phyloP scores from a whole-genome alignment of 2,113 vertebrate genomes.

The Platanista minor region DNA sequence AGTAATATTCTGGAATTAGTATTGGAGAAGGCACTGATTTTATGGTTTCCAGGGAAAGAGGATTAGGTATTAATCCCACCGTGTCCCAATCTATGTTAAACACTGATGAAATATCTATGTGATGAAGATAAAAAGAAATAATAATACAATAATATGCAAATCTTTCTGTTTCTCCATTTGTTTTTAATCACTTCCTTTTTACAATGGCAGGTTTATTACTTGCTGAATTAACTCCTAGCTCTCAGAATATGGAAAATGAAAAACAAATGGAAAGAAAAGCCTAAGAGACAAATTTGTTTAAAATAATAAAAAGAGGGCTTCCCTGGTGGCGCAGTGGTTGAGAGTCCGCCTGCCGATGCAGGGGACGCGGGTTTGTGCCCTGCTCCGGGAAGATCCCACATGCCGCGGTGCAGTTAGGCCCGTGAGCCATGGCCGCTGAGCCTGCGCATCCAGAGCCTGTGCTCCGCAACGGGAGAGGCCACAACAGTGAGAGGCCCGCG shows the following conservation, averaged over 20 bases:
- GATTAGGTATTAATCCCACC: too few relatives aligned
- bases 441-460: too few relatives aligned
- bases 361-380: too few relatives aligned
- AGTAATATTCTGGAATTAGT: background rate
- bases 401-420: too few relatives aligned
- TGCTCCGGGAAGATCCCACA: too few relatives aligned
- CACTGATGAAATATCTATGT: background rate
- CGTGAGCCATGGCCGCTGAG: too few relatives aligned
- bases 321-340: too few relatives aligned
- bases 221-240: background rate
- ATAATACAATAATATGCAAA: background rate
- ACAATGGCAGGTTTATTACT: background rate
- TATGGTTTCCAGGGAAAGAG: background rate
- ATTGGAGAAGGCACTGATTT: background rate
- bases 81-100: background rate
- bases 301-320: background rate
- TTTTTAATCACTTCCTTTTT: background rate
- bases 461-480: too few relatives aligned
- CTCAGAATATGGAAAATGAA: background rate
- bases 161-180: background rate
- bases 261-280: background rate
- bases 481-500: too few relatives aligned
- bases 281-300: background rate
- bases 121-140: background rate
- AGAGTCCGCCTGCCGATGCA: too few relatives aligned